These are phyloP conservation scores for Heliconius aoede DNA, from an alignment of 2,888 invertebrate species.

Conservation along the genomic window DNA sequence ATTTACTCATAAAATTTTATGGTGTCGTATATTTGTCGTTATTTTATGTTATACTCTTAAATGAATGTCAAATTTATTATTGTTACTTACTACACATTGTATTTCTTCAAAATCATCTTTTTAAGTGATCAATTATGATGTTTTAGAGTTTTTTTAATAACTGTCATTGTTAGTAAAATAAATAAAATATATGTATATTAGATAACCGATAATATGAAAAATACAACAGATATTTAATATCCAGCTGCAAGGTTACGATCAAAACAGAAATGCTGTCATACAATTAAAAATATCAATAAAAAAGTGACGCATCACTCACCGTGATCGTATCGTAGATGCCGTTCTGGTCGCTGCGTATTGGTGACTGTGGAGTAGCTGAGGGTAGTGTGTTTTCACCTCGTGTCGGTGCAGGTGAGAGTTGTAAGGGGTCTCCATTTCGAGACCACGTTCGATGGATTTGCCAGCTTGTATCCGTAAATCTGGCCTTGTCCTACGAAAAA, in stretches of 20 bases:
- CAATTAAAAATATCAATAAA: neutral
- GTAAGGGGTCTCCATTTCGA: slow-evolving; percentile 76
- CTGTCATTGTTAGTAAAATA: neutral
- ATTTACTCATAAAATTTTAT: slow-evolving; percentile 7
- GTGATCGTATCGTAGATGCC: slow-evolving; percentile 81
- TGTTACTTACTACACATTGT: neutral
- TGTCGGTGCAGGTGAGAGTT: slow-evolving; percentile 69
- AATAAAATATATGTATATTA: neutral
- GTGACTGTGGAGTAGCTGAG: slow-evolving; percentile 51
- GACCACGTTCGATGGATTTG: slow-evolving; percentile 88
- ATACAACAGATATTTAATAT: neutral
- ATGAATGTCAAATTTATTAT: slow-evolving; percentile 10
- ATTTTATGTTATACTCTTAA: neutral
- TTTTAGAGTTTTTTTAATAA: neutral
- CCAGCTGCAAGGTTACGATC: neutral
- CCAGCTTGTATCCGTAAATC: slow-evolving; percentile 89
- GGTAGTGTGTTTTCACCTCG: slow-evolving; percentile 60
- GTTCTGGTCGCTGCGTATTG: slow-evolving; percentile 64
- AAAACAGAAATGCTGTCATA: neutral
- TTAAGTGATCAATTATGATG: neutral
- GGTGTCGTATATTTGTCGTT: neutral
- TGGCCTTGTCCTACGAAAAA: slow-evolving; percentile 84
- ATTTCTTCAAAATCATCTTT: neutral
- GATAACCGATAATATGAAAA: neutral
- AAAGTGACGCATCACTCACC: slow-evolving; percentile 57